These are phyloP conservation scores for Denticeps clupeoides DNA, from an alignment of 2,797 vertebrate genomes.

Conservation along the genomic window DNA sequence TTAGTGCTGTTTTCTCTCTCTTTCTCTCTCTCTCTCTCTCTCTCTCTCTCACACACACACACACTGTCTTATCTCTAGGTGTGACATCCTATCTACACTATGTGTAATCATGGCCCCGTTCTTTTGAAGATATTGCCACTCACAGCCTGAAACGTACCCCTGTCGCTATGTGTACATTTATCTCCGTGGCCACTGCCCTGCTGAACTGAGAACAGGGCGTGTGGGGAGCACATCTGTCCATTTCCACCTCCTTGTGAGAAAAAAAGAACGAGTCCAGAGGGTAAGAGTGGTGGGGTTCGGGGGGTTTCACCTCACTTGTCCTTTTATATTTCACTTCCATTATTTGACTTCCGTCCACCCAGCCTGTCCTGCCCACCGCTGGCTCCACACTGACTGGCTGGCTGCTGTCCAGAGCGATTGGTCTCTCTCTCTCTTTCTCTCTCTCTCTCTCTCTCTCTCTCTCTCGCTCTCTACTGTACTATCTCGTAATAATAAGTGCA, in stretches of 20 bases:
- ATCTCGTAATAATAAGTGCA: background rate
- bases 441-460: slow-evolving; percentile 2
- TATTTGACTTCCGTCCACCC: slow-evolving; percentile 9
- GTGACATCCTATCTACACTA: slow-evolving; percentile 46
- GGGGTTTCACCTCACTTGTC: background rate
- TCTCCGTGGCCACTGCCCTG: too few species aligned
- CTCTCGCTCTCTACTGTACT: background rate
- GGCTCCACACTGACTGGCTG: slow-evolving; percentile 9
- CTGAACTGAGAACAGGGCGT: too few species aligned
- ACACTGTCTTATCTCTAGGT: slow-evolving; percentile 41
- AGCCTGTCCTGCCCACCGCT: slow-evolving; percentile 1
- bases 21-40: background rate
- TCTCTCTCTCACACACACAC: background rate
- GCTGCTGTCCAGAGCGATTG: slow-evolving; percentile 6
- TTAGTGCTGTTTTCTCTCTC: too few species aligned
- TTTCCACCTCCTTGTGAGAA: too few species aligned
- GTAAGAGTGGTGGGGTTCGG: background rate
- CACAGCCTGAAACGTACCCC: too few species aligned
- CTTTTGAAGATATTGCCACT: background rate
- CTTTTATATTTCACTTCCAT: slow-evolving; percentile 9
- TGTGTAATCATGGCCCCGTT: background rate
- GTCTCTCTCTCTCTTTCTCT: slow-evolving; percentile 2
- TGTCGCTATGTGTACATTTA: too few species aligned
- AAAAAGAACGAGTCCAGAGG: background rate
- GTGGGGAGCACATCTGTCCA: too few species aligned